Conservation (phyloP, 2,113 vertebrate genomes). For the Anguilla rostrata region DNA sequence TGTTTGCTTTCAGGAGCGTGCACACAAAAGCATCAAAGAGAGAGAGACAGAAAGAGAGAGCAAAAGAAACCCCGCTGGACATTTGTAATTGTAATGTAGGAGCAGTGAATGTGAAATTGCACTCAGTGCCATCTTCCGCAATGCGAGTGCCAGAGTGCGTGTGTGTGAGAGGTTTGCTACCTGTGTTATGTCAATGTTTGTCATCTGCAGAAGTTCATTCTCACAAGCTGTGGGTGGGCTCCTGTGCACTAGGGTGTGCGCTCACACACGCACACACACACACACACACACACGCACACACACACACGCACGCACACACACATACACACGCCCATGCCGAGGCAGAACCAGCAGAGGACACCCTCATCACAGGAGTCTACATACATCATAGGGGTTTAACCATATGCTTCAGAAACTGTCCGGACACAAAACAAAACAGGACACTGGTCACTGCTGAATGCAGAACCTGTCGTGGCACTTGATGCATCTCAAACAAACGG, state of each 20-base stretch:
- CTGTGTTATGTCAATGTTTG: background rate
- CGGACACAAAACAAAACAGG: background rate
- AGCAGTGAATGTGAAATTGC: background rate
- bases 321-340: background rate
- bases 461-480: background rate
- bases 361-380: too few relatives aligned
- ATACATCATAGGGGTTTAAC: background rate
- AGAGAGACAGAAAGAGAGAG: background rate
- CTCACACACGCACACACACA: background rate
- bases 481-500: background rate
- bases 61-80: background rate
- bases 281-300: background rate
- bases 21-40: constrained; percentile 24
- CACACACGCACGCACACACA: background rate
- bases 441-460: background rate
- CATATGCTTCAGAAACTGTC: background rate
- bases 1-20: constrained; percentile 48
- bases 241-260: too few relatives aligned
- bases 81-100: background rate
- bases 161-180: background rate
- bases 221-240: background rate
- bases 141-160: background rate
- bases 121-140: background rate
- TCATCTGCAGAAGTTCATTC: constrained; percentile 23
- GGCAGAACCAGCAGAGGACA: too few relatives aligned